Evolutionary conservation across 2,888 invertebrate genomes (phyloP), one percentile per base, ranked within the genome.

Genomic region (Cryptus armator): DNA sequence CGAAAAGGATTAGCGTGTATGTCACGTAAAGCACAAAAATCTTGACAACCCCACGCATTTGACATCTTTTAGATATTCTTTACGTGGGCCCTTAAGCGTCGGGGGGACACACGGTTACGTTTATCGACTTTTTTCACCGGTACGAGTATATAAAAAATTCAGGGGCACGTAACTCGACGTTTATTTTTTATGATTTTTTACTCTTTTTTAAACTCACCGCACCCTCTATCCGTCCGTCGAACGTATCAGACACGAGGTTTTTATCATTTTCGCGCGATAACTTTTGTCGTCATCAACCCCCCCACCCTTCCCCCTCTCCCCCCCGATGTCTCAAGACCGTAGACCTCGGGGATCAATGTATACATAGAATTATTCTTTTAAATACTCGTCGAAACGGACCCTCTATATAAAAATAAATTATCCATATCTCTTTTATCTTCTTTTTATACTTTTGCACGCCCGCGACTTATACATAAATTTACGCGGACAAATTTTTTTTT

Each of bases 381-480:
- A 87, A 87, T 84, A 86, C 84, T 51, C 78, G 77, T 87, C 84
- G 87, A 88, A 87, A 87, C 83, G 81, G 85, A 84, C 83, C 83
- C 62, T 88, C 85, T 83, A 87, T 88, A 88, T 86, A 87, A 88
- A 88, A 88, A 88, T 88, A 87, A 81, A 76, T 68, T 83, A 74
- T 84, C 44, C 75, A 46, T 62, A 46, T 71, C 46, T 67, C 62
- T 81, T 53, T 46, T 59, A 19, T 78, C 68, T 24, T 37, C 71
- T 66, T 51, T 51, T 68, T 32, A 53, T 48, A 43, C 24, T 12
- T 37, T n/a, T 24, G 24, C 48, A 29, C 37, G 24, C 56, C 56
- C 75, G 7, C 51, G 53, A 51, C 53, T 62, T 83, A 75, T 81
- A 71, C 59, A 59, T 80, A 53, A 46, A 56, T 81, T 51, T 62